These are phyloP conservation scores for Coboldia fuscipes DNA, from an alignment of 1,140 invertebrate genomes.

Conservation along the genomic window DNA sequence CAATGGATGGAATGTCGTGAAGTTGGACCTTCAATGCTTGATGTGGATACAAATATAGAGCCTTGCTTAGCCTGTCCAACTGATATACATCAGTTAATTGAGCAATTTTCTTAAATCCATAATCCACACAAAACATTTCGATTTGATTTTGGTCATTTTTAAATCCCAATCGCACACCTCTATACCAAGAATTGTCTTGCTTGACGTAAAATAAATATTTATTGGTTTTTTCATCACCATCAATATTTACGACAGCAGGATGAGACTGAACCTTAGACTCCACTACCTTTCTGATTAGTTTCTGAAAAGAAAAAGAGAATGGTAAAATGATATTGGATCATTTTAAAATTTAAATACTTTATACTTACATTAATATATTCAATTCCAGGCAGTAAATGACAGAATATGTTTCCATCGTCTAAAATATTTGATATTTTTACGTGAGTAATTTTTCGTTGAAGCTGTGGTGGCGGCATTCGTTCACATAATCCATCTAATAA, in stretches of 20 bases:
- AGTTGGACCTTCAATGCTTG: conserved; percentile 13
- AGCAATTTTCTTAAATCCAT: conserved; percentile 13
- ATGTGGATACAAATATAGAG: conserved; percentile 12
- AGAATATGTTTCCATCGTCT: conserved; percentile 14
- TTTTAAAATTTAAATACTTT: background rate
- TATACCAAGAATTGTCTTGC: conserved; percentile 12
- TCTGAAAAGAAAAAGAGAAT: conserved; percentile 2
- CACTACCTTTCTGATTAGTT: conserved; percentile 11
- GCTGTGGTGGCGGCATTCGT: conserved; percentile 10
- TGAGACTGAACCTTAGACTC: conserved; percentile 9
- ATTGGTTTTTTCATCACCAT: conserved; percentile 12
- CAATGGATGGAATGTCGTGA: conserved; percentile 14
- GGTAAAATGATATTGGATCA: background rate
- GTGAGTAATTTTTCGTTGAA: conserved; percentile 5
- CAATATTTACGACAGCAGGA: conserved; percentile 9
- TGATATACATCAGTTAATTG: conserved; percentile 17
- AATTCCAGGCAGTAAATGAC: conserved; percentile 10
- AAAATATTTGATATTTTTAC: conserved; percentile 15
- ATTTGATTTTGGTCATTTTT: conserved; percentile 11
- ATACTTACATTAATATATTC: conserved; percentile 10
- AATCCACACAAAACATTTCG: conserved; percentile 15
- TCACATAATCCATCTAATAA: conserved; percentile 12
- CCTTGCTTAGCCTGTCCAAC: conserved; percentile 15
- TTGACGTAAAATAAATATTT: conserved; percentile 16
- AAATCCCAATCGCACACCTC: conserved; percentile 8